A percentile compares a stretch with the other conserved stretches of the same genome.
phyloP scores from a whole-genome alignment of 2,888 invertebrate genomes.

The Fabriciana adippe region DNA sequence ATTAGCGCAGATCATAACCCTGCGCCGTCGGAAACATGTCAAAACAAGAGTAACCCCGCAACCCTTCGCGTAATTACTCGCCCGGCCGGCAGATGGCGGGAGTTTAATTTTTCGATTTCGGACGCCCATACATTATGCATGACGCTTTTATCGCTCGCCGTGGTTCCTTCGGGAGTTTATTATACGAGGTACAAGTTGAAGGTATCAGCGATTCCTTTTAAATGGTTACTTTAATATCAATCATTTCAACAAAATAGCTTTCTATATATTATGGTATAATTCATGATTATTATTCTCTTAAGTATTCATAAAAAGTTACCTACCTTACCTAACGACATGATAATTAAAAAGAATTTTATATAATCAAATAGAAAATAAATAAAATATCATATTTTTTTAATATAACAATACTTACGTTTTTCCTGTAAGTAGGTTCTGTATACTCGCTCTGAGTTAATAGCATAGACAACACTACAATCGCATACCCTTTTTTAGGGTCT shows the following conservation, averaged over 20 bases:
- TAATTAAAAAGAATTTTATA: no score
- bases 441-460: conserved; percentile 38
- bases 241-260: no score
- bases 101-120: conserved; percentile 82
- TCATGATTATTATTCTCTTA: no score
- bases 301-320: no score
- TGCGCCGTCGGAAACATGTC: conserved; percentile 56
- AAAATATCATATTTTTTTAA: no score
- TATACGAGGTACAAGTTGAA: conserved; percentile 37
- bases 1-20: conserved; percentile 66
- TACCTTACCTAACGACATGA: no score
- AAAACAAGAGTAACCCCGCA: conserved; percentile 49
- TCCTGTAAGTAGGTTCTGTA: background rate
- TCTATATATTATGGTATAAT: no score
- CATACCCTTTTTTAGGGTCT: conserved; percentile 71
- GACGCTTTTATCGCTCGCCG: conserved; percentile 80
- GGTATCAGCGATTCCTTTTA: conserved; percentile 43
- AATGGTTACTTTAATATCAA: background rate
- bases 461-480: conserved; percentile 39
- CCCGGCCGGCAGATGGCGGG: conserved; percentile 72
- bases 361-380: no score
- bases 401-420: no score
- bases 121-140: conserved; percentile 78
- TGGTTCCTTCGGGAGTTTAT: conserved; percentile 74
- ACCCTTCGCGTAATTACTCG: conserved; percentile 63